Base-by-base conservation (phyloP, 2,797 vertebrate species). In the Garrulus glandarius region DNA sequence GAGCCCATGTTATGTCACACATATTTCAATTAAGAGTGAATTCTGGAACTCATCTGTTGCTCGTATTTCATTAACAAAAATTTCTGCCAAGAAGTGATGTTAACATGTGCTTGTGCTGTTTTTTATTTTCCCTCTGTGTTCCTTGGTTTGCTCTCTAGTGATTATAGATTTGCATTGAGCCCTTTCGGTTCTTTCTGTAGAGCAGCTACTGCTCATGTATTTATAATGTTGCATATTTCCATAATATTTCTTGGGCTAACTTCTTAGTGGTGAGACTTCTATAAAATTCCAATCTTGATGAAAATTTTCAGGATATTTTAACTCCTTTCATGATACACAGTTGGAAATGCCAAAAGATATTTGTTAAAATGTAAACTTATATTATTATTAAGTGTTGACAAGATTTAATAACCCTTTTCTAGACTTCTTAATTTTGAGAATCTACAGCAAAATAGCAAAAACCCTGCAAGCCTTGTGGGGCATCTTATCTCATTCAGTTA, bases 381-480 rank as follows among this genome's bases (percentile, higher is more conserved):
- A 10, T n/a, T 79, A 64, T 47, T 68, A 64, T 5, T 17, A 87
- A 46, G 29, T 37, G n/a, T 12, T 74, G 44, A 74, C 14, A 74
- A 32, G 32, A 44, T 74, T 72, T 53, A 87, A 34, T 34, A 69
- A 65, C 2, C 1, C 12, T 61, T 70, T 91, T 76, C 29, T 64
- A n/a, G 27, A 44, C 36, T 60, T 84, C 19, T 13, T 52, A 44
- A 18, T 53, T 37, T 34, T 56, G 37, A 41, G 34, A 47, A 65
- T 84, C 34, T 41, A 49, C 12, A 21, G 26, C 9, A 87, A 80
- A 86, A n/a, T 37, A 55, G 29, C 9, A 81, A 80, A 79, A 71
- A 13, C 15, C 10, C 11, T 50, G 6, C 1, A 0, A 77, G 22
- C 8, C 21, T 68, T 19, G 4, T 36, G 17, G 14, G 15, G 22